Evolutionary conservation across 2,113 vertebrate species (phyloP).

Genomic region (Dipodomys merriami): DNA sequence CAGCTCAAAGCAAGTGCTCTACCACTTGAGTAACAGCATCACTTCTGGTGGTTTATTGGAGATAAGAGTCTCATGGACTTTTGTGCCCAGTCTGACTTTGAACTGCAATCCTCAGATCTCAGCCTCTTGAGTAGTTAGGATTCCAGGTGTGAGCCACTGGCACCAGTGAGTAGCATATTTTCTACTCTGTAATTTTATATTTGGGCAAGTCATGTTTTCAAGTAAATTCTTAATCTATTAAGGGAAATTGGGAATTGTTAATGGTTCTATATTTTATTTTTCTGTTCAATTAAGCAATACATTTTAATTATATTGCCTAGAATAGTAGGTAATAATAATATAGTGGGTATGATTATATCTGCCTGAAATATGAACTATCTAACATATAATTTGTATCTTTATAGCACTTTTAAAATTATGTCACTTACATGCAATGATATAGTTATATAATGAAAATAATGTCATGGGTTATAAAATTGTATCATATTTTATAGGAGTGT

Average conservation of each 20-base stretch:
- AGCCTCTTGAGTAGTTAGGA: too few species aligned
- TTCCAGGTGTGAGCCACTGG: too few species aligned
- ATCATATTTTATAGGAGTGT: constrained; percentile 24
- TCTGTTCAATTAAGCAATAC: constrained; percentile 37
- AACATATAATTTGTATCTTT: background rate
- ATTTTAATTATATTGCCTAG: constrained; percentile 54
- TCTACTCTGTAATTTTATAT: constrained; percentile 46
- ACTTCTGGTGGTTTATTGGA: too few species aligned
- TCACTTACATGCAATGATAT: constrained; percentile 18
- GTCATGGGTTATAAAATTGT: constrained; percentile 37
- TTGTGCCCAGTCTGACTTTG: too few species aligned
- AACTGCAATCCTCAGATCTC: too few species aligned
- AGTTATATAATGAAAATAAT: constrained; percentile 49
- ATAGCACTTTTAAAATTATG: background rate
- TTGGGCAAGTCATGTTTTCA: constrained; percentile 23
- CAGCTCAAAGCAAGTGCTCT: too few species aligned
- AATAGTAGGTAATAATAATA: constrained; percentile 34
- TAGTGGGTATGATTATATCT: constrained; percentile 52
- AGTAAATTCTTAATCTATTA: background rate
- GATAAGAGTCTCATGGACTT: too few species aligned
- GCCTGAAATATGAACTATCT: constrained; percentile 51
- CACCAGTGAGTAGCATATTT: background rate
- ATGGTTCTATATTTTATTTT: constrained; percentile 46
- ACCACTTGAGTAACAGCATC: too few species aligned
- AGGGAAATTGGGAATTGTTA: background rate